These are phyloP conservation scores for Steinernema feltiae DNA, from an alignment of 1,140 invertebrate genomes.

Conservation along the genomic window DNA sequence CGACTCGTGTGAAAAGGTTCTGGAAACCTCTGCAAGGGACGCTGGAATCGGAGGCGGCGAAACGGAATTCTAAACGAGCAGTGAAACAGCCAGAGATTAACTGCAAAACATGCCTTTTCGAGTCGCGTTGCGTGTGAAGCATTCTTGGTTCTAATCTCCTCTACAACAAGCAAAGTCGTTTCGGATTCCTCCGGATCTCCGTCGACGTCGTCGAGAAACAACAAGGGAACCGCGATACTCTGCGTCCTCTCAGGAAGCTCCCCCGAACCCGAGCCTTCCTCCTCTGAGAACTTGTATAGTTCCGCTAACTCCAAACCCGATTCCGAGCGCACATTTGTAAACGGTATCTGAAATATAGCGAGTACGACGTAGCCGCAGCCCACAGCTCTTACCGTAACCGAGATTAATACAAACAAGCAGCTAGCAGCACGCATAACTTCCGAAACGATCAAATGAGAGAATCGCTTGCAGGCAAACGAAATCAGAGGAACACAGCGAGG, in stretches of 20 bases:
- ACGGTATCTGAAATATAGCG: not conserved
- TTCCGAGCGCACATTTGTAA: not conserved
- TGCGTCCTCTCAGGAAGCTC: not conserved
- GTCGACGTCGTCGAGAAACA: not conserved
- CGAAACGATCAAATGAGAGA: too few relatives aligned
- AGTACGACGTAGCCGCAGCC: not conserved
- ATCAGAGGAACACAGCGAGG: too few relatives aligned
- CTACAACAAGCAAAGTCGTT: too few relatives aligned
- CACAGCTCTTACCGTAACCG: not conserved
- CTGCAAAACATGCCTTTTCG: not conserved
- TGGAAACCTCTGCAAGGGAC: too few relatives aligned
- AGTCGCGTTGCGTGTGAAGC: not conserved
- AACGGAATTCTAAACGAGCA: not conserved
- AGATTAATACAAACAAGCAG: too few relatives aligned
- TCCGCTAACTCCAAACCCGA: not conserved
- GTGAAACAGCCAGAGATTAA: not conserved
- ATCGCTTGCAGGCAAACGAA: too few relatives aligned
- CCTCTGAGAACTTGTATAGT: not conserved
- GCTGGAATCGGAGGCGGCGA: too few relatives aligned
- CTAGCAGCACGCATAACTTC: too few relatives aligned
- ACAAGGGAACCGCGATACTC: not conserved
- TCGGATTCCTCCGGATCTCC: not conserved
- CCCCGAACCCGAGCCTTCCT: not conserved
- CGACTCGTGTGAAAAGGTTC: too few relatives aligned
- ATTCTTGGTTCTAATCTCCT: not conserved